Evolutionary conservation across 2,888 invertebrate genomes (phyloP).

Genomic region (Ochropleura plecta): DNA sequence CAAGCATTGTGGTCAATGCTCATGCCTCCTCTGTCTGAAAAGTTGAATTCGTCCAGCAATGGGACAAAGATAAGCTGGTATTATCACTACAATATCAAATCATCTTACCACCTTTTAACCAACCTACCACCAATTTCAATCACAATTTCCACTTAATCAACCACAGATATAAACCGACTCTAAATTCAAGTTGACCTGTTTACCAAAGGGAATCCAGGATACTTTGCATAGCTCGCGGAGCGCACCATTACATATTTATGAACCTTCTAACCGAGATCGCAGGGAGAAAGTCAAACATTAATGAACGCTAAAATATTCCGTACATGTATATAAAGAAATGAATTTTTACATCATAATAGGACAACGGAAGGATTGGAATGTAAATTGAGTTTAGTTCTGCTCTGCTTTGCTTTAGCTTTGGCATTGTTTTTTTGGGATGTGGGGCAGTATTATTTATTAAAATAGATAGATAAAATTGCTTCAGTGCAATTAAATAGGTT

Average conservation of each 20-base stretch:
- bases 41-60: no score
- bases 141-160: slow-evolving; percentile 66
- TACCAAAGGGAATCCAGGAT: slow-evolving; percentile 76
- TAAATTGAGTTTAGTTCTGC: slow-evolving; percentile 76
- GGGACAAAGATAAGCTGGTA: no score
- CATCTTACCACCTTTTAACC: neutral
- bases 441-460: slow-evolving; percentile 2
- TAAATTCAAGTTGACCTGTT: slow-evolving; percentile 85
- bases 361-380: slow-evolving; percentile 75
- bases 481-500: no score
- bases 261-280: slow-evolving; percentile 85
- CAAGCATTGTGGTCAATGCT: no score
- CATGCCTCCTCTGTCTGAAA: no score
- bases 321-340: slow-evolving; percentile 87
- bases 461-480: no score
- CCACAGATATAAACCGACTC: slow-evolving; percentile 76
- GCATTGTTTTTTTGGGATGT: slow-evolving; percentile 27
- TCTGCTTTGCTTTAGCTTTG: slow-evolving; percentile 35
- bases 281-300: slow-evolving; percentile 89
- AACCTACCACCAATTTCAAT: slow-evolving; percentile 47
- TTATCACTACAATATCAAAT: neutral
- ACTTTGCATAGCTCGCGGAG: slow-evolving; percentile 83
- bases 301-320: slow-evolving; percentile 88
- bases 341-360: slow-evolving; percentile 85
- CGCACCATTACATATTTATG: slow-evolving; percentile 89